Conservation (phyloP, 2,113 vertebrate species). For the Butorides virescens region DNA sequence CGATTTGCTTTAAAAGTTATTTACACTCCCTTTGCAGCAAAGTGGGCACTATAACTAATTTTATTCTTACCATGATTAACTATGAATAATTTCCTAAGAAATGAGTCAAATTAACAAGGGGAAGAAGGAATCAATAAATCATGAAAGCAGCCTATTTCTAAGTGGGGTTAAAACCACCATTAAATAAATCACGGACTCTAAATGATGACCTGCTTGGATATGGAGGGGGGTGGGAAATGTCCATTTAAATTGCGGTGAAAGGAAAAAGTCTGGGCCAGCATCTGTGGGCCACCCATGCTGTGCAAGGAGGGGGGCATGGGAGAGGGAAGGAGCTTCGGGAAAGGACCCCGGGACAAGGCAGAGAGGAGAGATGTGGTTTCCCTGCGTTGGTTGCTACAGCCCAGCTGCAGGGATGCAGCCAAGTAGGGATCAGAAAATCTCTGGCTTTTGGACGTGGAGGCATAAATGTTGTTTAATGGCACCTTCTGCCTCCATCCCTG, state of each 20-base stretch:
- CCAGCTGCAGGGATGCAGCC: background rate
- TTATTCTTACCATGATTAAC: conserved; percentile 78
- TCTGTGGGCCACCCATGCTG: background rate
- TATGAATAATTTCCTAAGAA: conserved; percentile 81
- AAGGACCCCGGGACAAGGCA: background rate
- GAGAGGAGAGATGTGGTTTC: background rate
- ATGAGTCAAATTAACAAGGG: conserved; percentile 78
- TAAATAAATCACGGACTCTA: conserved; percentile 74
- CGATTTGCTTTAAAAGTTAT: conserved; percentile 74
- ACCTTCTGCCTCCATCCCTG: background rate
- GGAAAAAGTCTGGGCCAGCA: background rate
- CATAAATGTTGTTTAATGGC: background rate
- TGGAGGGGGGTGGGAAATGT: background rate
- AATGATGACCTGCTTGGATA: conserved; percentile 16
- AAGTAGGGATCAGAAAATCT: background rate
- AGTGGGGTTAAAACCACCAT: conserved; percentile 78
- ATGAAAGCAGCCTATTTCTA: conserved; percentile 73
- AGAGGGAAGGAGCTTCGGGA: background rate
- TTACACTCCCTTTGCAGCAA: conserved; percentile 75
- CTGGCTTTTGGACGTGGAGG: background rate
- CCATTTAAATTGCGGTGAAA: conserved; percentile 34
- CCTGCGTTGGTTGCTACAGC: background rate
- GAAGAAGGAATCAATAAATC: conserved; percentile 80
- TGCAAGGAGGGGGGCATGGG: background rate
- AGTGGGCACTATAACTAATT: conserved; percentile 75